Evolutionary conservation across 2,113 vertebrate genomes (phyloP), one percentile per base, ranked within the genome.

Genomic region (Neoarius graeffei): DNA sequence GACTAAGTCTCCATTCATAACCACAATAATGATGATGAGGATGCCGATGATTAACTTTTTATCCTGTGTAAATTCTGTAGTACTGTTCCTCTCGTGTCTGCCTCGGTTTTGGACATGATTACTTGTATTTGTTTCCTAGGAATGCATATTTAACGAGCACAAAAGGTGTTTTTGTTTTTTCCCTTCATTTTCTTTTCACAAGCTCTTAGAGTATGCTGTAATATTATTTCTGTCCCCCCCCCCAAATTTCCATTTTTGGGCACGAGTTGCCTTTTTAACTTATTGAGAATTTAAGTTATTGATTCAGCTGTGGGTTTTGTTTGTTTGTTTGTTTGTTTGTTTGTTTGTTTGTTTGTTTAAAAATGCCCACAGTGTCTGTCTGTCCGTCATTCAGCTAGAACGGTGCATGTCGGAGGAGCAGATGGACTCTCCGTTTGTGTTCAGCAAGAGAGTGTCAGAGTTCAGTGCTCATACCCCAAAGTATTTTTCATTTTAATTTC

Each of bases 251-350:
- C n/a, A 14, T 88, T 87, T 84, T 59, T 48, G 50, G 88, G 87
- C 88, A 80, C 69, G 83, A 82, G 83, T 30, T 91, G 67, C 56
- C 69, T 60, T 86, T 88, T 89, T 91, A 90, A 92, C 86, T 91
- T 92, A 92, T 91, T 81, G 59, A 88, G 81, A 86, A 85, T 84
- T 89, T 90, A 90, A 92, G 85, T 92, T 91, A 92, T 92, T 92
- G 74, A 84, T 81, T 88, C 59, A 77, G 15, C 54, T 81, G 54
- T 83, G 15, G 48, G 62, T 56, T 56, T 85, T 80, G 62, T 74
- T 11, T 8, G 27, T 50, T 15, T 20, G 64, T 59, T 2, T 27
- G 23, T 80, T 64, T 67, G 27, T 66, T 54, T 54, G 19, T 85
- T 5, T 27, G 6, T 66, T 62, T 67, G 50, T 66, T n/a, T 2